Percentiles rank a stretch among this genome's conserved stretches.
These are phyloP conservation scores for Caenorhabditis uteleia DNA, from an alignment of 2,888 invertebrate genomes.

Conservation along the genomic window DNA sequence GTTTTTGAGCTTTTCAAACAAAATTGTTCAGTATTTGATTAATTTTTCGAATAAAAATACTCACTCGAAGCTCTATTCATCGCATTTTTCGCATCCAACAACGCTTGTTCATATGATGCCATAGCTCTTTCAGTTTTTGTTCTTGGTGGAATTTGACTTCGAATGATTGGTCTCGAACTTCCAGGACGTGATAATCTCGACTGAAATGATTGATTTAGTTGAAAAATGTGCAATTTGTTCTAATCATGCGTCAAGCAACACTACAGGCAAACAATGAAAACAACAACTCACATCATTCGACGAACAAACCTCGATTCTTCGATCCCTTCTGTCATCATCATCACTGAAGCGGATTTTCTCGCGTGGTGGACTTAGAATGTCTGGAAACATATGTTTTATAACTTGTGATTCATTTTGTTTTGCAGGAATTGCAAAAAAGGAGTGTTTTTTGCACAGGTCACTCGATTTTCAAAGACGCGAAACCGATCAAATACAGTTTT, in stretches of 20 bases:
- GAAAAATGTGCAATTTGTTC: background rate
- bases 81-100: background rate
- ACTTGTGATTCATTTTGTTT: no score
- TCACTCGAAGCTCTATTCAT: background rate
- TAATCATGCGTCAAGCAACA: background rate
- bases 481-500: no score
- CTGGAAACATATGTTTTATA: no score
- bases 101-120: background rate
- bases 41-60: background rate
- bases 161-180: background rate
- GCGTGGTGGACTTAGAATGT: no score
- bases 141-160: background rate
- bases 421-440: no score
- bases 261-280: constrained; percentile 2
- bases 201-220: background rate
- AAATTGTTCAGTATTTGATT: no score
- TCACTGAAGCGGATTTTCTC: constrained; percentile 4
- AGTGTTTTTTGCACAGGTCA: no score
- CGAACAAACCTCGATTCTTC: constrained; percentile 41
- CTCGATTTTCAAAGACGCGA: no score
- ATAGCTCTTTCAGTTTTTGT: background rate
- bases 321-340: background rate
- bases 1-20: no score
- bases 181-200: background rate
- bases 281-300: constrained; percentile 40